Conservation (phyloP, 2,888 invertebrate species). For the Oxytorus armatus region DNA sequence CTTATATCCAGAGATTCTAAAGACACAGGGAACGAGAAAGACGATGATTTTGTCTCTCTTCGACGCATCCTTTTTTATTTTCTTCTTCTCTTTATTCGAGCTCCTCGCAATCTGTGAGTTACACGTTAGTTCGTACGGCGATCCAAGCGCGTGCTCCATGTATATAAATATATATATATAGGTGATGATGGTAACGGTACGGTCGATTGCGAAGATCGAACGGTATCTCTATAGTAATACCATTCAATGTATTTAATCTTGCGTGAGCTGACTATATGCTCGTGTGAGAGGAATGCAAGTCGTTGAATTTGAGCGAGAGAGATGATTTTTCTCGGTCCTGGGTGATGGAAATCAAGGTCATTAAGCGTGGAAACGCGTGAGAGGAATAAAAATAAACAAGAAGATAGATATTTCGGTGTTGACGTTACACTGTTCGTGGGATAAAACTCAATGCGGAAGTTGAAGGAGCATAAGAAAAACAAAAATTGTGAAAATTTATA, state of each 20-base stretch:
- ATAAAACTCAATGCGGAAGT: too few relatives aligned
- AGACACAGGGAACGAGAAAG: slow-evolving; percentile 6
- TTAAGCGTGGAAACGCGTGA: slow-evolving; percentile 7
- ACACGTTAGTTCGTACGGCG: slow-evolving; percentile 30
- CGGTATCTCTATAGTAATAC: slow-evolving; percentile 57
- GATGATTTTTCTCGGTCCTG: neutral
- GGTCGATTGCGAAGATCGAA: slow-evolving; percentile 62
- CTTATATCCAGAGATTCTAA: slow-evolving; percentile 14
- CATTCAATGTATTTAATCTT: slow-evolving; percentile 21
- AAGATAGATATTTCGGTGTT: neutral
- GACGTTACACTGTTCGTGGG: neutral
- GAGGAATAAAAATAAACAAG: slow-evolving; percentile 14
- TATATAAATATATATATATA: slow-evolving; percentile 7
- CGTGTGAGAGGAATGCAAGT: slow-evolving; percentile 21
- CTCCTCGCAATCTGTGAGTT: slow-evolving; percentile 28
- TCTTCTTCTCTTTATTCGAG: slow-evolving; percentile 2
- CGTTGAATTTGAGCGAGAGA: slow-evolving; percentile 14
- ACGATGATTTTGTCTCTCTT: slow-evolving; percentile 5
- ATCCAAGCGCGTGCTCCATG: slow-evolving; percentile 28
- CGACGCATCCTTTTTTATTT: slow-evolving; percentile 10
- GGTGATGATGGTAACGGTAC: slow-evolving; percentile 62
- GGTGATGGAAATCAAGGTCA: slow-evolving; percentile 53
- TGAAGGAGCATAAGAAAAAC: too few relatives aligned
- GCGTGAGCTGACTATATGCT: neutral
- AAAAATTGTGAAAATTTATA: too few relatives aligned